These are phyloP conservation scores for Mayetiola destructor DNA, from an alignment of 2,888 invertebrate species.

Conservation along the genomic window DNA sequence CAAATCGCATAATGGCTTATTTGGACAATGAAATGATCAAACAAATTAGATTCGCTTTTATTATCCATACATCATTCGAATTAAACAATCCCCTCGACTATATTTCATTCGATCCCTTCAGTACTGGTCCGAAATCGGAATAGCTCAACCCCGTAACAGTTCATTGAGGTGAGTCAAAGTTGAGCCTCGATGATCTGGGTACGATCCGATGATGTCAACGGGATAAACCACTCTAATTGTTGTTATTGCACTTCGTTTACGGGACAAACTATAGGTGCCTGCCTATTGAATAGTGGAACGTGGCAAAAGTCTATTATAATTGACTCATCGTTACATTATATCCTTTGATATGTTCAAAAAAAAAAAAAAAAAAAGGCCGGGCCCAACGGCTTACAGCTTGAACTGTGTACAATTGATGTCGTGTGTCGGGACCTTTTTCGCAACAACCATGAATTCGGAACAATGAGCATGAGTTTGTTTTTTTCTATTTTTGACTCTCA, in stretches of 20 bases:
- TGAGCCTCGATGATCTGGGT: no score
- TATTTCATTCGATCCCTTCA: no score
- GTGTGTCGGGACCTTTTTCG: slow-evolving; percentile 1
- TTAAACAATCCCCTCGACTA: no score
- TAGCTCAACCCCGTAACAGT: neutral
- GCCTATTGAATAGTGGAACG: no score
- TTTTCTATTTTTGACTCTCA: no score
- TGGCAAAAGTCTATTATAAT: no score
- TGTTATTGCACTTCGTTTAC: no score
- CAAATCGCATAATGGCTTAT: no score
- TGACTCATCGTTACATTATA: neutral
- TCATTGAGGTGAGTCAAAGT: slow-evolving; percentile 12
- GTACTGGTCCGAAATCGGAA: neutral
- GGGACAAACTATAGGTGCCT: no score
- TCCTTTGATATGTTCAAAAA: neutral
- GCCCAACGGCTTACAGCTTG: neutral
- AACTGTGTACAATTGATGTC: neutral
- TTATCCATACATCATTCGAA: no score
- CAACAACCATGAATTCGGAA: no score
- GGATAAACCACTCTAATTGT: neutral
- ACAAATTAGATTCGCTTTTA: neutral
- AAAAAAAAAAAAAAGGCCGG: neutral
- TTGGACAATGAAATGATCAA: neutral
- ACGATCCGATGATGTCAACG: neutral
- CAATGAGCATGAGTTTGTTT: no score